Evolutionary conservation across 2,888 invertebrate species (phyloP).

Genomic region (Eledone cirrhosa): DNA sequence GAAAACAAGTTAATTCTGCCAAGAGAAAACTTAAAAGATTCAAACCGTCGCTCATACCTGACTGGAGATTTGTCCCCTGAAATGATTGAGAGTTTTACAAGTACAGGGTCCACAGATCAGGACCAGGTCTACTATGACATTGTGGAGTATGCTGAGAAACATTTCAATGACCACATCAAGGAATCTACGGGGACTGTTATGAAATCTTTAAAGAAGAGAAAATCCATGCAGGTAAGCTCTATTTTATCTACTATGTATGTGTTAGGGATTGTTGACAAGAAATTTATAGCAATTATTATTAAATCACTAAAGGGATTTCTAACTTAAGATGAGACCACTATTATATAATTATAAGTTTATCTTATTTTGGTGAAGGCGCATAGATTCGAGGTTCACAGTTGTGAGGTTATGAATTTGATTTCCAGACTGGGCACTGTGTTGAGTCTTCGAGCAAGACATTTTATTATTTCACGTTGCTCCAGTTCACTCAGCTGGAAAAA

Average conservation of each 20-base stretch:
- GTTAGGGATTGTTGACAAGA: too few relatives aligned
- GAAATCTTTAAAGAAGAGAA: constrained; percentile 58
- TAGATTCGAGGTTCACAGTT: too few relatives aligned
- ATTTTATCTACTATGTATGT: not conserved
- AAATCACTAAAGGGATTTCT: too few relatives aligned
- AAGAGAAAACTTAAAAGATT: not conserved
- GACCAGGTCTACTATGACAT: constrained; percentile 75
- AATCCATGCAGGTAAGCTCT: constrained; percentile 50
- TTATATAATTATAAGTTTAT: too few relatives aligned
- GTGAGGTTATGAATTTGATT: too few relatives aligned
- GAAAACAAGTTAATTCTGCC: not conserved
- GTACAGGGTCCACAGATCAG: constrained; percentile 29
- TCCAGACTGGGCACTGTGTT: too few relatives aligned
- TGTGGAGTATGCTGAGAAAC: constrained; percentile 90
- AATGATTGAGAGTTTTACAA: constrained; percentile 27
- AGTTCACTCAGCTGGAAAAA: too few relatives aligned
- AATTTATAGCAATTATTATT: too few relatives aligned
- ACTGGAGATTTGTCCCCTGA: constrained; percentile 20
- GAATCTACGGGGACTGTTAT: constrained; percentile 62
- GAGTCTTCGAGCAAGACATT: too few relatives aligned
- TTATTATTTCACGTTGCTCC: too few relatives aligned
- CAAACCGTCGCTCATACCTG: constrained; percentile 19
- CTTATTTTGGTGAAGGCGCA: too few relatives aligned
- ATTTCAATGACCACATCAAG: constrained; percentile 82
- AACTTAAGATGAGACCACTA: too few relatives aligned